These are phyloP conservation scores for Etheostoma perlongum DNA, from an alignment of 2,797 vertebrate genomes.

Conservation along the genomic window DNA sequence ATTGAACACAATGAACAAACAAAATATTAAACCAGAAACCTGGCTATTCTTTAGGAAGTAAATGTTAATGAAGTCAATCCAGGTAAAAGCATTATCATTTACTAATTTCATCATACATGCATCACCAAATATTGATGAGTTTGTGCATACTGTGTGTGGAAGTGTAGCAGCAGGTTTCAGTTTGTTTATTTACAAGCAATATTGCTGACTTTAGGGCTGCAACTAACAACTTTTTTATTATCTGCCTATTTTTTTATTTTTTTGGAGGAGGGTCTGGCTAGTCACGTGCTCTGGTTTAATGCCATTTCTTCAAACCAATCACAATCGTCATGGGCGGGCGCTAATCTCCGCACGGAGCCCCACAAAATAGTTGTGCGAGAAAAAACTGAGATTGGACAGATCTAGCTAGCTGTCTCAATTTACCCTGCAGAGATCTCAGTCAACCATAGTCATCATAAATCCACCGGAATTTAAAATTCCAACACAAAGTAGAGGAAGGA, in stretches of 20 bases:
- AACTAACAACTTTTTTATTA: not conserved
- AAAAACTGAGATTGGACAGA: too few relatives aligned
- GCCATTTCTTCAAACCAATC: too few relatives aligned
- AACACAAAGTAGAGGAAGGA: too few relatives aligned
- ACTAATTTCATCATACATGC: not conserved
- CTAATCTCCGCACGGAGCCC: too few relatives aligned
- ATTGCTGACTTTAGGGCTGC: not conserved
- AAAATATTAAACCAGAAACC: not conserved
- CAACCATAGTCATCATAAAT: too few relatives aligned
- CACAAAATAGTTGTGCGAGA: too few relatives aligned
- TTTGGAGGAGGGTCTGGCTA: too few relatives aligned
- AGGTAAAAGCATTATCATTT: not conserved
- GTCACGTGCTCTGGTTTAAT: too few relatives aligned
- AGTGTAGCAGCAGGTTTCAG: not conserved
- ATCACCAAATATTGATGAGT: not conserved
- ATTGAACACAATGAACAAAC: not conserved
- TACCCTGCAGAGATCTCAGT: too few relatives aligned
- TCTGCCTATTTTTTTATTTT: not conserved
- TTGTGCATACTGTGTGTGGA: not conserved
- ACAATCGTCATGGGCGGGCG: too few relatives aligned
- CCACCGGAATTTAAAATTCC: too few relatives aligned
- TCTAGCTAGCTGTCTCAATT: too few relatives aligned
- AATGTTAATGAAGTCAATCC: not conserved
- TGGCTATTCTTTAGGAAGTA: not conserved
- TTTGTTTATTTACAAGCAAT: not conserved